phyloP scores from a whole-genome alignment of 1,140 invertebrate genomes.

The Penaeus vannamei region DNA sequence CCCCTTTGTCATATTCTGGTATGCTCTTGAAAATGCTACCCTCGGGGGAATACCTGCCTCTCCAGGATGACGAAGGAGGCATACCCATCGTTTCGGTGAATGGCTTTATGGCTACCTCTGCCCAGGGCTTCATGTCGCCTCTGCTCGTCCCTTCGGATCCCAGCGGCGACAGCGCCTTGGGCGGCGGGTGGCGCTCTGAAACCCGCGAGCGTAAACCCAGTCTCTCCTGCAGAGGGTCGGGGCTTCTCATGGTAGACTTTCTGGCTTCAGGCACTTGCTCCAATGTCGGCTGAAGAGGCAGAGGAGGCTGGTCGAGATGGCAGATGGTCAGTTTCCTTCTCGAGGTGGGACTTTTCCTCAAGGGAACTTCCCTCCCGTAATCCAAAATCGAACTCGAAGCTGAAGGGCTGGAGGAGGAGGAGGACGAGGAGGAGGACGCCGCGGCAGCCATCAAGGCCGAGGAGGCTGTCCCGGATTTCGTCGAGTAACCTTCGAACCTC shows the following conservation, averaged over 20 bases:
- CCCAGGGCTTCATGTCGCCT: slow-evolving; percentile 56
- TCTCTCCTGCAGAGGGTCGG: slow-evolving; percentile 48
- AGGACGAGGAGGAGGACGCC: not conserved
- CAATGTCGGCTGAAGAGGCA: slow-evolving; percentile 25
- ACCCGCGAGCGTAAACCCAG: slow-evolving; percentile 41
- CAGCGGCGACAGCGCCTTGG: slow-evolving; percentile 54
- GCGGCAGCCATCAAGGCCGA: not conserved
- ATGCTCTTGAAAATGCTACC: slow-evolving; percentile 45
- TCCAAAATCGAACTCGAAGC: slow-evolving; percentile 1
- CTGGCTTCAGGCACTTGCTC: slow-evolving; percentile 44
- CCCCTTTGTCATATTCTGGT: slow-evolving; percentile 49
- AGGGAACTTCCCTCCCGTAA: not conserved
- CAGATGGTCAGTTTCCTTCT: slow-evolving; percentile 55
- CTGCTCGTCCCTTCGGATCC: slow-evolving; percentile 24
- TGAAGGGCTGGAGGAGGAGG: not conserved
- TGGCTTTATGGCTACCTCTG: slow-evolving; percentile 58
- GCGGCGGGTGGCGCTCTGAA: slow-evolving; percentile 43
- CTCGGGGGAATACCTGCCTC: slow-evolving; percentile 52
- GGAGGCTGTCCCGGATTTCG: not conserved
- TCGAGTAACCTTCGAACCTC: slow-evolving; percentile 7
- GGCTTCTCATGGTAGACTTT: slow-evolving; percentile 42
- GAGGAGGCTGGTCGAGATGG: slow-evolving; percentile 45
- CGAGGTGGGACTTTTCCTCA: slow-evolving; percentile 46
- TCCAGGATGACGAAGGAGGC: slow-evolving; percentile 51
- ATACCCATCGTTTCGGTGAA: slow-evolving; percentile 53